phyloP scores from a whole-genome alignment of 2,113 vertebrate genomes.

The Jacana jacana region DNA sequence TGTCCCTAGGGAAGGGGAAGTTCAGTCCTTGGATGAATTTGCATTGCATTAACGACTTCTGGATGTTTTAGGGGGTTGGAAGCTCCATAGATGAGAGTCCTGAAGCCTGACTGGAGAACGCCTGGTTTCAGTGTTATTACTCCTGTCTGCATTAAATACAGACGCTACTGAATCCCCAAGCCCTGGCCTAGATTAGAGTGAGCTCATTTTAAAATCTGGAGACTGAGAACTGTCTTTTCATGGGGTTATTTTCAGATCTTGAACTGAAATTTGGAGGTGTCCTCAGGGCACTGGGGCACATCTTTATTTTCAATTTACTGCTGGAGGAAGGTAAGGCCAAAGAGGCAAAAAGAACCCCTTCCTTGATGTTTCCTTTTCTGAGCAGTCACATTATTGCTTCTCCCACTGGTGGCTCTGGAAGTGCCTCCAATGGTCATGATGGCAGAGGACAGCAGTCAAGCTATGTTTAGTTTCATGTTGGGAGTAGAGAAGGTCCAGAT shows the following conservation, averaged over 20 bases:
- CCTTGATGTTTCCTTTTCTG: background rate
- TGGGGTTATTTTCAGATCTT: background rate
- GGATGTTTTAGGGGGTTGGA: background rate
- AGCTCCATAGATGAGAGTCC: background rate
- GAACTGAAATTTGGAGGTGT: background rate
- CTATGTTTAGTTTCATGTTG: fast-evolving
- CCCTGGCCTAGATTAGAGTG: background rate
- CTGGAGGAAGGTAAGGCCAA: background rate
- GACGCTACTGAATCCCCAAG: background rate
- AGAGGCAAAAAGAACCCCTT: background rate
- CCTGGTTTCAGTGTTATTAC: background rate
- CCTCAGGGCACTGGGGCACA: background rate
- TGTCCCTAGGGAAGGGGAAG: background rate
- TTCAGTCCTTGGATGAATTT: background rate
- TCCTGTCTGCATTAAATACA: background rate
- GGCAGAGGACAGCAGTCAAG: background rate
- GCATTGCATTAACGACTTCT: fast-evolving
- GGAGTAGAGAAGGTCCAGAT: background rate
- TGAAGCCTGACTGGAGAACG: background rate
- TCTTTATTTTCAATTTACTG: background rate
- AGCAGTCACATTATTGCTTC: background rate
- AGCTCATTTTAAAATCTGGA: background rate
- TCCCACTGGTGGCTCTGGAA: background rate
- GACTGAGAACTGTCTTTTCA: background rate
- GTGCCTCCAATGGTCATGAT: background rate